These are phyloP conservation scores for Alloscopus bannaensis DNA, from an alignment of 2,888 invertebrate species.

Conservation along the genomic window DNA sequence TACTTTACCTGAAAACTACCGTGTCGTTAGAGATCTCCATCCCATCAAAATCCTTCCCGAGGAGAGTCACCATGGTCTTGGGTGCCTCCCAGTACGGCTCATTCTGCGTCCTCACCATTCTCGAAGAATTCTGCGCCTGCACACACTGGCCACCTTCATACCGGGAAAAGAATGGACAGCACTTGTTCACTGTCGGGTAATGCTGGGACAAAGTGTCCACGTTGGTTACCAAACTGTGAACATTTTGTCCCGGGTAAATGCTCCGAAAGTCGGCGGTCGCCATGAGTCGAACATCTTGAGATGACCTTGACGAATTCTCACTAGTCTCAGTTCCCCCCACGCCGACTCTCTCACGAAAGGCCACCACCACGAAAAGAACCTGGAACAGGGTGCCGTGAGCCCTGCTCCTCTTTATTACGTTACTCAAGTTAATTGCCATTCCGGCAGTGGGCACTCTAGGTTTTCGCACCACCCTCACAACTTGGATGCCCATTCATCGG, in stretches of 20 bases:
- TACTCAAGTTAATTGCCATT: constrained; percentile 29
- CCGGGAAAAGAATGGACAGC: constrained; percentile 68
- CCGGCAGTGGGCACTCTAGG: background rate
- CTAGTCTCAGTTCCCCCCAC: background rate
- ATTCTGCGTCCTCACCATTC: constrained; percentile 47
- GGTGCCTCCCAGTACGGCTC: constrained; percentile 68
- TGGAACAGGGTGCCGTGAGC: background rate
- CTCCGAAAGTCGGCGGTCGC: background rate
- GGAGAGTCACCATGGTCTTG: constrained; percentile 64
- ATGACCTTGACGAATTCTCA: background rate
- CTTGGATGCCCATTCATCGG: background rate
- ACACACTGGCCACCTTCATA: constrained; percentile 71
- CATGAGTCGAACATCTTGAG: no score
- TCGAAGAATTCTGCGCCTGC: constrained; percentile 47
- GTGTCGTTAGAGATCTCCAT: constrained; percentile 68
- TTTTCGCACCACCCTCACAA: background rate
- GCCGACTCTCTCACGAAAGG: background rate
- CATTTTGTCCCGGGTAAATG: constrained; percentile 48
- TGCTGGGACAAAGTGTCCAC: background rate
- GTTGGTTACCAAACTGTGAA: constrained; percentile 32
- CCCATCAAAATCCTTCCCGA: constrained; percentile 63
- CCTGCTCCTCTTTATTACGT: constrained; percentile 29
- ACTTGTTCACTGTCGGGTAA: constrained; percentile 70
- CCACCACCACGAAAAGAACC: constrained; percentile 1
- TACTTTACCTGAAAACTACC: constrained; percentile 68